phyloP scores from a whole-genome alignment of 2,888 invertebrate species.

The Leucophenga maculata region DNA sequence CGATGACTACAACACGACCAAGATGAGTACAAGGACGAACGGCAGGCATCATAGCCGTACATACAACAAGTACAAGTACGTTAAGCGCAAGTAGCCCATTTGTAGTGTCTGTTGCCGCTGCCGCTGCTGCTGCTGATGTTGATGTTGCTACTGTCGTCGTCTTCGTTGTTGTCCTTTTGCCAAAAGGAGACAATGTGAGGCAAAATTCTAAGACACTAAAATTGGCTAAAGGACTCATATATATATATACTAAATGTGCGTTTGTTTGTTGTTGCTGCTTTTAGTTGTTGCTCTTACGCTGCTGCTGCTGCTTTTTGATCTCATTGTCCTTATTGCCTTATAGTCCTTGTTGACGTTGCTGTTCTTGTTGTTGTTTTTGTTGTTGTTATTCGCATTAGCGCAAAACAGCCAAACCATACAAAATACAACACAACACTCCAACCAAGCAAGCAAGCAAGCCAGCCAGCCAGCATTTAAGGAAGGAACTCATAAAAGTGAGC shows the following conservation, averaged over 20 bases:
- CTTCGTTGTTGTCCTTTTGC: constrained; percentile 16
- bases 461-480: constrained; percentile 36
- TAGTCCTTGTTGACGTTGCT: not conserved
- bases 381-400: constrained; percentile 17
- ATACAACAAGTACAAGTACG: too few species aligned
- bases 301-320: constrained; percentile 11
- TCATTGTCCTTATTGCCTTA: not conserved
- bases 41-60: not conserved
- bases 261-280: not conserved
- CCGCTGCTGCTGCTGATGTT: not conserved
- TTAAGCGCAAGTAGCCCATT: constrained; percentile 14
- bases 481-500: constrained; percentile 60
- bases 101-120: constrained; percentile 10
- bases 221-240: constrained; percentile 57
- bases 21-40: not conserved
- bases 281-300: too few species aligned
- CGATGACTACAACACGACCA: not conserved
- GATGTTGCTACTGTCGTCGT: not conserved
- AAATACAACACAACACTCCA: not conserved
- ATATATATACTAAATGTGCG: not conserved
- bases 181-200: constrained; percentile 55
- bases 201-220: constrained; percentile 60
- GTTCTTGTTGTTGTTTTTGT: constrained; percentile 7
- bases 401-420: not conserved
- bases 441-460: not conserved